Base-by-base conservation (phyloP, 1,140 invertebrate genomes). In the Formica exsecta region DNA sequence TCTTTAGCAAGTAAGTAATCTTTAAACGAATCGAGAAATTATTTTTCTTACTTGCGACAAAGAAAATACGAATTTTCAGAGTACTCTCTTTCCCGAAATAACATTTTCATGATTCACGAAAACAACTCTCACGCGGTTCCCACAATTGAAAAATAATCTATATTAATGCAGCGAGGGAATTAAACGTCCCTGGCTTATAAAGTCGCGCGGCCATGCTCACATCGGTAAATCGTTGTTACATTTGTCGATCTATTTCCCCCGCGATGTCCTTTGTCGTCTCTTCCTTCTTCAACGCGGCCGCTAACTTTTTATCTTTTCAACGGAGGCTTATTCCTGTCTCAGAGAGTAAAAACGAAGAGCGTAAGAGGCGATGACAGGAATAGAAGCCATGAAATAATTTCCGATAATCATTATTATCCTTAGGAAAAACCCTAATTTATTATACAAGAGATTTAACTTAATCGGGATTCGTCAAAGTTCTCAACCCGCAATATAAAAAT, bases 351-450 rank as follows among this genome's bases (percentile, higher is more conserved):
- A 11, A 16, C 13, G 19, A 4, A 57, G 25, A 36, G 16, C 32
- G 22, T 38, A 44, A 3, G n/a, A 36, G 8, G 0, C 38, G 48
- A n/a, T 16, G 48, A 38, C 41, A 76, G 86, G 48, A 85, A 59
- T 86, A 61, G n/a, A 57, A 89, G 85, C 89, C 74, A 88, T 81
- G 76, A 90, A 89, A 89, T 32, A 32, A 32, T 79, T 68, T 68
- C 8, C 44, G 13, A 68, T 32, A 8, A 8, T 19, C 44, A 48
- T 51, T 68, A 25, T 68, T 41, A 54, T 51, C 3, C n/a, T n/a
- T 51, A 29, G 25, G 25, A 0, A 29, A 29, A 29, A 29, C 4
- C 4, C 48, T 19, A 1, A 68, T 5, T 66, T 36, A 38, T 4
- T 8, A n/a, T 36, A 66, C 48, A 19, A 51, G 16, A 4, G 13